Evolutionary conservation across 2,113 vertebrate species (phyloP).

Genomic region (Corythoichthys haematopterus): DNA sequence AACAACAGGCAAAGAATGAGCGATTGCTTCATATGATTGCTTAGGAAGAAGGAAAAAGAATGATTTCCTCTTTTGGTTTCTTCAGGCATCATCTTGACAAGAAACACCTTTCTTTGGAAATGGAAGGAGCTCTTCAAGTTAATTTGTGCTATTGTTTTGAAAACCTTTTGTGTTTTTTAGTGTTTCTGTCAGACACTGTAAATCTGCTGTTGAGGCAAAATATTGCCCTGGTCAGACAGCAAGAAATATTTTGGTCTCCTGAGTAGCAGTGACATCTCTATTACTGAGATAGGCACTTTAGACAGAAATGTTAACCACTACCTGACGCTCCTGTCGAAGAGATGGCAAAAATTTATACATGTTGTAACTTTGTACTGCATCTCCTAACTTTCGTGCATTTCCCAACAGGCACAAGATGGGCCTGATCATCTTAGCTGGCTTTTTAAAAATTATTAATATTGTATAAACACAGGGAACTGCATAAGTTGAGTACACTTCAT

Average conservation of each 20-base stretch:
- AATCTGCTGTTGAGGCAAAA: constrained; percentile 3
- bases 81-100: constrained; percentile 25
- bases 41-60: constrained; percentile 15
- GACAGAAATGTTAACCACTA: no score
- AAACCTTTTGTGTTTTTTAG: constrained; percentile 21
- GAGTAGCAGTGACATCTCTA: no score
- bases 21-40: constrained; percentile 16
- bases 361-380: no score
- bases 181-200: constrained; percentile 23
- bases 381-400: no score
- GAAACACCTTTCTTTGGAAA: constrained; percentile 36
- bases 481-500: not conserved
- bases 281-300: no score
- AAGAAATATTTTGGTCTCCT: no score
- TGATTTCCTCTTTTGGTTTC: constrained; percentile 32
- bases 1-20: constrained; percentile 23
- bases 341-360: no score
- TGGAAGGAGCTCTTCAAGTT: constrained; percentile 36
- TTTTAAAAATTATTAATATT: not conserved
- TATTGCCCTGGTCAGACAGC: no score
- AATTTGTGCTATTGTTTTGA: constrained; percentile 22
- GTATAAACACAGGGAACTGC: not conserved
- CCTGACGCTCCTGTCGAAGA: no score
- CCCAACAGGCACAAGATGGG: not conserved
- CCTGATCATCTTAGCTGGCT: not conserved